These are phyloP conservation scores for Pantherophis vulpinus DNA, from an alignment of 2,797 vertebrate species.

Conservation along the genomic window DNA sequence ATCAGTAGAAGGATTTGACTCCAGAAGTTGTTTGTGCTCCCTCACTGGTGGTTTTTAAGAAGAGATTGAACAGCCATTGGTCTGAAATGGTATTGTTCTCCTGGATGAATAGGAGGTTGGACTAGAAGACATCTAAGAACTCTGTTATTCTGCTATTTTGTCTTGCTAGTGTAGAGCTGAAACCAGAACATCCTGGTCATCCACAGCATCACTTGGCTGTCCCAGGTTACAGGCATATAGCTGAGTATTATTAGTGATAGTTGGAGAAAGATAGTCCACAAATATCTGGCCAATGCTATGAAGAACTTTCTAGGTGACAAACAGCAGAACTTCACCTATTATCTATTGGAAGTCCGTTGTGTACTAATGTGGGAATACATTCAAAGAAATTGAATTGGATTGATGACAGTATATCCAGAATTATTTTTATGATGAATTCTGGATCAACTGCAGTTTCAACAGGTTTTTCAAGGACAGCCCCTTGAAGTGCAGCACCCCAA, in stretches of 20 bases:
- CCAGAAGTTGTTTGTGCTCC: too few species aligned
- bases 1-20: too few species aligned
- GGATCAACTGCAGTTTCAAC: not conserved
- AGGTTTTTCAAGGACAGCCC: too few species aligned
- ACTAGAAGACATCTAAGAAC: too few species aligned
- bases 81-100: too few species aligned
- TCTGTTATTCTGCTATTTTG: too few species aligned
- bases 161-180: too few species aligned
- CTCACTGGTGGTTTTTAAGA: too few species aligned
- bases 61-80: too few species aligned
- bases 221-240: fast-evolving
- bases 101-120: too few species aligned
- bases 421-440: not conserved
- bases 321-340: not conserved
- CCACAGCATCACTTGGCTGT: not conserved
- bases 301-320: not conserved
- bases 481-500: not conserved
- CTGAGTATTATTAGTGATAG: not conserved
- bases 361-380: not conserved
- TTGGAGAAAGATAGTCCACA: not conserved
- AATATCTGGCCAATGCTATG: not conserved
- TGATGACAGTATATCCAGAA: not conserved
- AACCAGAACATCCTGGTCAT: too few species aligned
- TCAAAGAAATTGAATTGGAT: not conserved
- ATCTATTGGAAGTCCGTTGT: not conserved